A percentile compares a stretch with the other conserved stretches of the same genome.
These are phyloP conservation scores for Drosophila funebris DNA, from an alignment of 1,140 invertebrate genomes.

Conservation along the genomic window DNA sequence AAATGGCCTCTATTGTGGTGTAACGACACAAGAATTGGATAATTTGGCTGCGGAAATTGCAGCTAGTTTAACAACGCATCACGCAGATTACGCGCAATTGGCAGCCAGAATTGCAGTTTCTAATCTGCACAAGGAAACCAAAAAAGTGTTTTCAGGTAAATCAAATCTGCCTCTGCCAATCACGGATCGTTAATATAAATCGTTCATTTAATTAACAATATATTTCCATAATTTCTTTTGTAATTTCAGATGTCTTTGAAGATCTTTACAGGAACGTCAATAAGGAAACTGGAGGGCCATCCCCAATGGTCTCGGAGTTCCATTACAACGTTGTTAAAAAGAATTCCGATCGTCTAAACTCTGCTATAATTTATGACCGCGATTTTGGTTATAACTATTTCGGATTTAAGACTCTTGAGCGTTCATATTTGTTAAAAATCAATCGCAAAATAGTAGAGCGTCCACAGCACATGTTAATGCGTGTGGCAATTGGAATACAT, in stretches of 20 bases:
- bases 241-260: slow-evolving; percentile 93
- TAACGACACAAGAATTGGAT: slow-evolving; percentile 98
- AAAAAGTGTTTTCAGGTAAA: slow-evolving; percentile 93
- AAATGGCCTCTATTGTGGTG: slow-evolving; percentile 96
- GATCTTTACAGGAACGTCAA: slow-evolving; percentile 93
- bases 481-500: slow-evolving; percentile 98
- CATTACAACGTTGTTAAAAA: slow-evolving; percentile 94
- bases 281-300: slow-evolving; percentile 87
- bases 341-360: slow-evolving; percentile 95
- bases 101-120: slow-evolving; percentile 98
- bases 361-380: slow-evolving; percentile 98
- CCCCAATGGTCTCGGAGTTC: slow-evolving; percentile 94
- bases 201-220: neutral
- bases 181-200: too few relatives aligned
- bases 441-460: slow-evolving; percentile 97
- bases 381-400: slow-evolving; percentile 99
- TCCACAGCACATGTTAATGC: slow-evolving; percentile 99
- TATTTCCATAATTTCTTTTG: neutral
- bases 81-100: slow-evolving; percentile 98
- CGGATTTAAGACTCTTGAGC: slow-evolving; percentile 99
- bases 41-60: slow-evolving; percentile 98
- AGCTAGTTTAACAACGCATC: slow-evolving; percentile 97
- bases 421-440: slow-evolving; percentile 97
- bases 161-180: neutral
- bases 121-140: slow-evolving; percentile 98